A percentile compares a stretch with the other conserved stretches of the same genome.
Evolutionary conservation across 1,140 invertebrate species (phyloP).

Genomic region (Polyergus mexicanus): DNA sequence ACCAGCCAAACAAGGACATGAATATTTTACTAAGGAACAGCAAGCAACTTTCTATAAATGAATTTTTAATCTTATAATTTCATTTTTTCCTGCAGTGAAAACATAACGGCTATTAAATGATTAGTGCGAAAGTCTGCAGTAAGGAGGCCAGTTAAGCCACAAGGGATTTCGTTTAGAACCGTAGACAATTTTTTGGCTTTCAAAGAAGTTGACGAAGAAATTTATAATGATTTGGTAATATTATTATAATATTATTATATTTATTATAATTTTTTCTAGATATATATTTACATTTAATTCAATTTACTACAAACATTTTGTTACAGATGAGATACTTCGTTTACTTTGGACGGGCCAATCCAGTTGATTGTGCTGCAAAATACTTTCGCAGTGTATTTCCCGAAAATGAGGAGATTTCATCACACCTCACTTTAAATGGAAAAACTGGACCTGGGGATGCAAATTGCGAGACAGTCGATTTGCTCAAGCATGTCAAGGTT

Average conservation of each 20-base stretch:
- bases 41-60: not conserved
- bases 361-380: not conserved
- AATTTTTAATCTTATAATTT: conserved; percentile 20
- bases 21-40: not conserved
- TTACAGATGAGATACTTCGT: not conserved
- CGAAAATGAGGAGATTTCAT: no score
- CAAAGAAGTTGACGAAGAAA: conserved; percentile 12
- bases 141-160: not conserved
- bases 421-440: no score
- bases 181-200: not conserved
- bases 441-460: no score
- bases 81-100: conserved; percentile 5
- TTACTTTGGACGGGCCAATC: not conserved
- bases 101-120: not conserved
- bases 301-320: conserved; percentile 20
- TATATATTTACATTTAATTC: not conserved
- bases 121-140: not conserved
- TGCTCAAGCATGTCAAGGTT: no score
- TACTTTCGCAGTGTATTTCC: no score
- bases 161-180: not conserved
- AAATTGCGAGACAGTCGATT: no score
- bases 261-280: not conserved
- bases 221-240: not conserved
- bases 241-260: no score
- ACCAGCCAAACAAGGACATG: not conserved